phyloP scores from a whole-genome alignment of 2,888 invertebrate genomes.

The Melanostoma mellinum region DNA sequence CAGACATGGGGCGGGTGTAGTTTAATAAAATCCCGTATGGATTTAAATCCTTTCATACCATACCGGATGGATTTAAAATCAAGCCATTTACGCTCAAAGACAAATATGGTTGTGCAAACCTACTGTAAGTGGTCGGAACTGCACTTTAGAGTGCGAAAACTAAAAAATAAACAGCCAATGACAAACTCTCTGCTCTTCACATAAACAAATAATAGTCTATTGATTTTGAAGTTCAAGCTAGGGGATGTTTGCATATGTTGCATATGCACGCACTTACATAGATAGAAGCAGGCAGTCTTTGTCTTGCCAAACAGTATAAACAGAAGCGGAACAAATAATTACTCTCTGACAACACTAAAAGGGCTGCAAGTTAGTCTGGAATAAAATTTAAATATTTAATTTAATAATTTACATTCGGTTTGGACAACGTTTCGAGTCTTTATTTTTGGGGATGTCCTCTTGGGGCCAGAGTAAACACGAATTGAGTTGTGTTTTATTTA shows the following conservation, averaged over 20 bases:
- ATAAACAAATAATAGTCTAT: constrained; percentile 52
- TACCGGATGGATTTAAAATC: constrained; percentile 64
- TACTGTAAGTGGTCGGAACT: constrained; percentile 13
- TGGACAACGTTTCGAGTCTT: constrained; percentile 42
- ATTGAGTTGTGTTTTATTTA: constrained; percentile 57
- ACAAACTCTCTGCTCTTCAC: constrained; percentile 16
- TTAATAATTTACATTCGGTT: constrained; percentile 69
- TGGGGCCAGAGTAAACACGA: constrained; percentile 54
- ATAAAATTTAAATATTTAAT: constrained; percentile 72
- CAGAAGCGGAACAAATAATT: constrained; percentile 68
- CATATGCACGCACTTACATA: constrained; percentile 46
- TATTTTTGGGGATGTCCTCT: constrained; percentile 50
- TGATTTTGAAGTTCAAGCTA: constrained; percentile 55
- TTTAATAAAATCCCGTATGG: constrained; percentile 2
- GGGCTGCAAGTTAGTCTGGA: constrained; percentile 55
- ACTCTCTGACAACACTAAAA: constrained; percentile 58
- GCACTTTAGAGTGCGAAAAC: constrained; percentile 53
- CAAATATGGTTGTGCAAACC: constrained; percentile 47
- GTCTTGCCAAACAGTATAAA: constrained; percentile 54
- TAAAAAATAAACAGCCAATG: constrained; percentile 64
- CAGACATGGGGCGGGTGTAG: constrained; percentile 25
- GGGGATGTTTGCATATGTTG: constrained; percentile 55
- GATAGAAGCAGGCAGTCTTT: constrained; percentile 43
- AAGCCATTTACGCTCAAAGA: constrained; percentile 63
- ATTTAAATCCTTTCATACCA: constrained; percentile 21